Evolutionary conservation across 2,888 invertebrate genomes (phyloP).

Genomic region (Cybosia mesomella): DNA sequence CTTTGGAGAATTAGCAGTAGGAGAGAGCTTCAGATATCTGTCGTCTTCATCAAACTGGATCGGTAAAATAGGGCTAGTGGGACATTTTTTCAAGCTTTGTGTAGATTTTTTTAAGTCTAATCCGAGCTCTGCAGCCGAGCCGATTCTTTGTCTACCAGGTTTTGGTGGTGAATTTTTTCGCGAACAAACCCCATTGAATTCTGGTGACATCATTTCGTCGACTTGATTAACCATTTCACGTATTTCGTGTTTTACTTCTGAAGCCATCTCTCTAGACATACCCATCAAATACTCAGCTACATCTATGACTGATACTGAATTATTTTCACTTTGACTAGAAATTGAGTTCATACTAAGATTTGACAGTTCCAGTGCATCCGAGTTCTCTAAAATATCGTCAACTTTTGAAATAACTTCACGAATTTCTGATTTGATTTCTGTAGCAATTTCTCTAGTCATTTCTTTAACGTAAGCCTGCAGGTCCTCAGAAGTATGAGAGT

Average conservation of each 20-base stretch:
- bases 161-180: constrained; percentile 84
- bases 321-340: constrained; percentile 88
- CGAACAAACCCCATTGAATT: constrained; percentile 69
- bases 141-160: constrained; percentile 71
- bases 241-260: constrained; percentile 92
- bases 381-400: constrained; percentile 92
- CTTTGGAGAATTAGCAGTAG: constrained; percentile 74
- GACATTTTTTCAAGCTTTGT: constrained; percentile 75
- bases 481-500: constrained; percentile 88
- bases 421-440: constrained; percentile 93
- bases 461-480: constrained; percentile 92
- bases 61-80: constrained; percentile 80
- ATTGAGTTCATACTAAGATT: constrained; percentile 83
- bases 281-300: constrained; percentile 93
- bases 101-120: constrained; percentile 71
- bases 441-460: constrained; percentile 92
- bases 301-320: constrained; percentile 91
- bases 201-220: constrained; percentile 89
- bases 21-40: constrained; percentile 67
- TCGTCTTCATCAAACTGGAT: constrained; percentile 75
- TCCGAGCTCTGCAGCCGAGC: constrained; percentile 80
- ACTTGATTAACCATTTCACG: constrained; percentile 91
- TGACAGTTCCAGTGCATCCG: constrained; percentile 87
- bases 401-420: constrained; percentile 93
- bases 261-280: constrained; percentile 92